phyloP scores from a whole-genome alignment of 2,113 vertebrate species.

The Trichomycterus rosablanca region DNA sequence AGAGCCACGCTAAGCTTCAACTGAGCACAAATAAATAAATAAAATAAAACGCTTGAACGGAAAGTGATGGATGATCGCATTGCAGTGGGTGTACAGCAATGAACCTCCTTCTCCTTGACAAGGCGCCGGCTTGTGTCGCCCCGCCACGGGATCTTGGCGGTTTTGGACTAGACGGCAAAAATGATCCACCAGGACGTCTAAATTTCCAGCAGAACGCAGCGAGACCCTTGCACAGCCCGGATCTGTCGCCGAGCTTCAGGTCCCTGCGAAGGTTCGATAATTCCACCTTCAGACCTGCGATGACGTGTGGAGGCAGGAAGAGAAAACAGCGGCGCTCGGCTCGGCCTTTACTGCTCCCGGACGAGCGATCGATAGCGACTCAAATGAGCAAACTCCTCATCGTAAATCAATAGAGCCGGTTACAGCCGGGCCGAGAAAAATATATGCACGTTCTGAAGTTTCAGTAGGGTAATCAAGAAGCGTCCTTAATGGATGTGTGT shows the following conservation, averaged over 20 bases:
- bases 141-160: constrained; percentile 30
- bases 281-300: constrained; percentile 15
- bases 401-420: constrained; percentile 41
- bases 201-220: constrained; percentile 25
- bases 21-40: no score
- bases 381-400: constrained; percentile 46
- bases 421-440: constrained; percentile 11
- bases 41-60: no score
- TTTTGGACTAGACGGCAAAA: constrained; percentile 34
- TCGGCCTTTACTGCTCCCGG: constrained; percentile 41
- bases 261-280: constrained; percentile 28
- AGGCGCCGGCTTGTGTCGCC: constrained; percentile 38
- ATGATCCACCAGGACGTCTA: constrained; percentile 40
- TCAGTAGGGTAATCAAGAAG: constrained; percentile 23
- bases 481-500: neutral
- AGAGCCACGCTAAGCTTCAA: no score
- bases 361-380: constrained; percentile 38
- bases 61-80: no score
- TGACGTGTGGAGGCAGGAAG: constrained; percentile 20
- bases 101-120: constrained; percentile 28
- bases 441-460: constrained; percentile 6
- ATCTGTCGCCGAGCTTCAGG: constrained; percentile 11
- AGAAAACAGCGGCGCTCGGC: constrained; percentile 24
- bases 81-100: constrained; percentile 1
- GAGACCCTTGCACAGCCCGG: constrained; percentile 9